These are phyloP conservation scores for Diploptera punctata DNA, from an alignment of 2,888 invertebrate genomes.

Conservation along the genomic window DNA sequence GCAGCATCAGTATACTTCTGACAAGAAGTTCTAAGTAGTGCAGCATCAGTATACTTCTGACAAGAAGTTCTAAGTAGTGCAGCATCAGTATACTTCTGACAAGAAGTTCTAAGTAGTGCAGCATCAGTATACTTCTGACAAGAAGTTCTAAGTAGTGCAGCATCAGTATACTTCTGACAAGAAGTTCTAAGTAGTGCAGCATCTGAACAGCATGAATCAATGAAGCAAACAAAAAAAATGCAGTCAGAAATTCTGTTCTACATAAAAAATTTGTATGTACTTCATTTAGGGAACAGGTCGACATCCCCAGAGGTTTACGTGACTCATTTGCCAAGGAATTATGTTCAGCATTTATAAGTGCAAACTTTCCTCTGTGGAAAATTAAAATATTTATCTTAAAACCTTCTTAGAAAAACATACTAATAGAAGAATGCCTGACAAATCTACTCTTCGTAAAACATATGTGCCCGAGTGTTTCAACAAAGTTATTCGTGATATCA, in stretches of 20 bases:
- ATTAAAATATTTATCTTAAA: not conserved
- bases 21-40: too few species aligned
- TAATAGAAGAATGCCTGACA: not conserved
- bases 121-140: too few species aligned
- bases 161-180: constrained; percentile 3
- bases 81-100: too few species aligned
- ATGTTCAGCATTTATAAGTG: too few species aligned
- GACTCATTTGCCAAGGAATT: too few species aligned
- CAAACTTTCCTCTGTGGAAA: not conserved
- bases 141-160: too few species aligned
- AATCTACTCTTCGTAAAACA: not conserved
- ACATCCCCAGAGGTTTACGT: not conserved
- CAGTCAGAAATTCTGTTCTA: not conserved
- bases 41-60: too few species aligned
- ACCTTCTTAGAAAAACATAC: not conserved
- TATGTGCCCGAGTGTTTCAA: not conserved
- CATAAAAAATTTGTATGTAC: not conserved
- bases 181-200: too few species aligned
- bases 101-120: too few species aligned
- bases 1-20: too few species aligned
- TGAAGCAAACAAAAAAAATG: not conserved
- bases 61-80: too few species aligned
- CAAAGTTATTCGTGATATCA: not conserved
- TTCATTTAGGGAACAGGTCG: not conserved
- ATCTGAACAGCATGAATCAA: not conserved